A percentile compares a stretch with the other conserved stretches of the same genome.
Evolutionary conservation across 2,113 vertebrate genomes (phyloP).

Genomic region (Falco punctatus): DNA sequence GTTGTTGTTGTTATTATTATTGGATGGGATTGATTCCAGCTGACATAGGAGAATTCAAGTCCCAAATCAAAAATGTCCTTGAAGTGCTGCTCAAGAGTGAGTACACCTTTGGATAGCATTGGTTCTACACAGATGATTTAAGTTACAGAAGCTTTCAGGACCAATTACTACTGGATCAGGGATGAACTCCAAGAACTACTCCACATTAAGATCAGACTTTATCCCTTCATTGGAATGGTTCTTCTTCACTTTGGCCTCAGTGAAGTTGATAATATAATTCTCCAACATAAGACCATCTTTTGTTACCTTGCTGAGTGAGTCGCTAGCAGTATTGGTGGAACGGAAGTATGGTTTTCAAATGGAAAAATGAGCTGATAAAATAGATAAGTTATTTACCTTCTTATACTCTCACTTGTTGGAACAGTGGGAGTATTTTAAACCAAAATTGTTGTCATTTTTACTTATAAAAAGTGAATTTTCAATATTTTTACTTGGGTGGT

Average conservation of each 20-base stretch:
- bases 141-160: background rate
- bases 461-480: background rate
- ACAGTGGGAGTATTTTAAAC: background rate
- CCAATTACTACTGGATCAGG: background rate
- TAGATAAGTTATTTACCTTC: background rate
- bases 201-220: background rate
- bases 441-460: background rate
- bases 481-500: constrained; percentile 1
- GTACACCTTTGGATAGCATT: background rate
- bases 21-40: background rate
- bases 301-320: background rate
- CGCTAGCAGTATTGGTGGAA: background rate
- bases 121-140: background rate
- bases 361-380: background rate
- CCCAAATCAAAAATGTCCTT: background rate
- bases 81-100: background rate
- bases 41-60: background rate
- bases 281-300: background rate
- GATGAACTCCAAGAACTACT: background rate
- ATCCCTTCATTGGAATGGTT: background rate
- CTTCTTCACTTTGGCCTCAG: background rate
- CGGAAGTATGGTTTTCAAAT: background rate
- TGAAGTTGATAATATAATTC: background rate
- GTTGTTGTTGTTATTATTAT: background rate
- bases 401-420: background rate